Conservation (phyloP, 2,888 invertebrate genomes). For the Apodemia duryi region DNA sequence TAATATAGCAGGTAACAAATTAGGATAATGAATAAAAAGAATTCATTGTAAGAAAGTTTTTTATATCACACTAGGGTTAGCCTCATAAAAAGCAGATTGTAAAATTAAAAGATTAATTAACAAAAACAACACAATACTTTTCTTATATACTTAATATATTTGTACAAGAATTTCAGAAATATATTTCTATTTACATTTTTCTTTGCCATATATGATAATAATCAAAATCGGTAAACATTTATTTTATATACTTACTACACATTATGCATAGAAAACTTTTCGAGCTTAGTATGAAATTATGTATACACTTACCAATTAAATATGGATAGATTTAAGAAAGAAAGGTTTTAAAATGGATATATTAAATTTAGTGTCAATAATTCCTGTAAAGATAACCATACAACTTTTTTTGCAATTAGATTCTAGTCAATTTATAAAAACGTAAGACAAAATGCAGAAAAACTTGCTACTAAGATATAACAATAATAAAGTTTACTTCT, state of each 20-base stretch:
- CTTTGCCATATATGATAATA: neutral
- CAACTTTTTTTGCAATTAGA: neutral
- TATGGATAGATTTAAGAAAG: neutral
- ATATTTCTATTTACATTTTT: neutral
- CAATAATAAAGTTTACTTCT: constrained; percentile 1
- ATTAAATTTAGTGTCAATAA: no score
- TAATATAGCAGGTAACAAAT: constrained; percentile 12
- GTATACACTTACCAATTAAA: neutral
- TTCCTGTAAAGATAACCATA: neutral
- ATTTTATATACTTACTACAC: no score
- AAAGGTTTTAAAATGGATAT: neutral
- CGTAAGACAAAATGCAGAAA: neutral
- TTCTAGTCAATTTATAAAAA: neutral
- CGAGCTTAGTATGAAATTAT: no score
- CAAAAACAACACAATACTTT: neutral
- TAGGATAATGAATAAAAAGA: constrained; percentile 3
- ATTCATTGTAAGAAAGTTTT: constrained; percentile 2
- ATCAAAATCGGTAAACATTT: neutral
- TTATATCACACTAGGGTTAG: constrained; percentile 11
- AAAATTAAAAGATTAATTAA: constrained; percentile 9
- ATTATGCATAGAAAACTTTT: no score
- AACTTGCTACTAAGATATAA: neutral
- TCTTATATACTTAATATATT: neutral
- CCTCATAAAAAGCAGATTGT: constrained; percentile 16
- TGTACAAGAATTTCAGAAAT: neutral